Conservation (phyloP, 2,888 invertebrate genomes). For the Diplolepis rosae region DNA sequence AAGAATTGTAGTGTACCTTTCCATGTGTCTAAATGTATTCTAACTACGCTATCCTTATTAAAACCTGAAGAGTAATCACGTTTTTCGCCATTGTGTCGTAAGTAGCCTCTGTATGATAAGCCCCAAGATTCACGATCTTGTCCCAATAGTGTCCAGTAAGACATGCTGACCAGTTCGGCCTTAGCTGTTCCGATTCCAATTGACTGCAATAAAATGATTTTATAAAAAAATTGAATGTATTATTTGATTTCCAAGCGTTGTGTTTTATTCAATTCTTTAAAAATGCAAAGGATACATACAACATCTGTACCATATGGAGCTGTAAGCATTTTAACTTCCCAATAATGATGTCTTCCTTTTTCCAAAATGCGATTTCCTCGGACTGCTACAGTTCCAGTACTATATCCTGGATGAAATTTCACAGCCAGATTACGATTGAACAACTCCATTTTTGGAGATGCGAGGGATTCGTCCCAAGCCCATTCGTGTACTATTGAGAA, state of each 20-base stretch:
- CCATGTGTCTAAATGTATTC: constrained; percentile 89
- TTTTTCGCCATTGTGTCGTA: constrained; percentile 81
- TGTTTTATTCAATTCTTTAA: too few relatives aligned
- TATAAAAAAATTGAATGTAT: too few relatives aligned
- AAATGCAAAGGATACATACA: constrained; percentile 77
- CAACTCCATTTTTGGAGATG: constrained; percentile 47
- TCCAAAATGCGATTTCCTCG: constrained; percentile 81
- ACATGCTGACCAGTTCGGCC: constrained; percentile 78
- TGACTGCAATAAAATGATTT: constrained; percentile 80
- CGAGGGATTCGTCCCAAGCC: constrained; percentile 61
- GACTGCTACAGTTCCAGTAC: constrained; percentile 88
- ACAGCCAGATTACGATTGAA: constrained; percentile 76
- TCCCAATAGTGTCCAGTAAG: constrained; percentile 88
- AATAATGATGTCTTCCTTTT: constrained; percentile 86
- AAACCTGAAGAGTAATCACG: constrained; percentile 80
- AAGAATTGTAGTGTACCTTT: constrained; percentile 89
- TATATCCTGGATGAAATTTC: constrained; percentile 87
- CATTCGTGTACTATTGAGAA: constrained; percentile 66
- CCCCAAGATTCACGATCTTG: constrained; percentile 89
- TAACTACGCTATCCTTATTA: constrained; percentile 85
- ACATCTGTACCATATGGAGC: constrained; percentile 91
- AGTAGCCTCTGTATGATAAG: constrained; percentile 84
- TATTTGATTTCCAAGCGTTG: too few relatives aligned
- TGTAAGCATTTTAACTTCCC: constrained; percentile 91
- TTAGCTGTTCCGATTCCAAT: constrained; percentile 90